Percentiles rank a stretch among this genome's conserved stretches.
Evolutionary conservation across 1,140 invertebrate genomes (phyloP).

Genomic region (Telenomus remus): DNA sequence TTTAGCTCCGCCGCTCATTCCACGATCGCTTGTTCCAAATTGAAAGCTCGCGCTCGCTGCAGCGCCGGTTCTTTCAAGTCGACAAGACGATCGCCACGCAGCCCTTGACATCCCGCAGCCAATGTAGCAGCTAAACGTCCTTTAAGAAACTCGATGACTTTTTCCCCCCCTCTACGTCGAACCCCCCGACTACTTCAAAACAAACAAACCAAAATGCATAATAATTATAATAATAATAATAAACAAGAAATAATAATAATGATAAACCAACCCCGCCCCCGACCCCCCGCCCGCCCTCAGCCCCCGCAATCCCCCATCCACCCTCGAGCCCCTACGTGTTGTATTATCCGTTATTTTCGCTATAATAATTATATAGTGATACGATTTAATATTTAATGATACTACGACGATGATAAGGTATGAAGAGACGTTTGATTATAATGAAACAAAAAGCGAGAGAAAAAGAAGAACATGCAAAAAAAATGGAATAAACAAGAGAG

Average conservation of each 20-base stretch:
- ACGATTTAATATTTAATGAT: conserved; percentile 74
- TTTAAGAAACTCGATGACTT: conserved; percentile 59
- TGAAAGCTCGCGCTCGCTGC: conserved; percentile 36
- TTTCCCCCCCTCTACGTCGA: conserved; percentile 42
- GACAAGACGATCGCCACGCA: conserved; percentile 52
- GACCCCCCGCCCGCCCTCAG: conserved; percentile 42
- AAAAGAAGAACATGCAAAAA: too few species aligned
- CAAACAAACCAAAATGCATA: conserved; percentile 18
- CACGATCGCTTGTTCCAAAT: conserved; percentile 60
- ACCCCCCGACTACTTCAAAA: conserved; percentile 37
- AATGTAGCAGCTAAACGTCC: conserved; percentile 66
- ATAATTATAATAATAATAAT: conserved; percentile 37
- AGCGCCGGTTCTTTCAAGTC: conserved; percentile 44
- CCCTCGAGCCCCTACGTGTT: conserved; percentile 74
- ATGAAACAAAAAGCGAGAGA: conserved; percentile 37
- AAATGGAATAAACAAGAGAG: too few species aligned
- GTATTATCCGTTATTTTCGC: conserved; percentile 77
- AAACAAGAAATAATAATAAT: conserved; percentile 40
- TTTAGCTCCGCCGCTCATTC: conserved; percentile 74
- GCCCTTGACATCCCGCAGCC: conserved; percentile 60
- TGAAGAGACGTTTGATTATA: conserved; percentile 75
- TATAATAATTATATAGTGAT: conserved; percentile 76
- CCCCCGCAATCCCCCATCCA: conserved; percentile 51
- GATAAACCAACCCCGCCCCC: conserved; percentile 34
- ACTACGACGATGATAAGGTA: conserved; percentile 76